Percentiles rank a stretch among this genome's conserved stretches.
Evolutionary conservation across 1,140 invertebrate species (phyloP).

Genomic region (Phocides pigmalion): DNA sequence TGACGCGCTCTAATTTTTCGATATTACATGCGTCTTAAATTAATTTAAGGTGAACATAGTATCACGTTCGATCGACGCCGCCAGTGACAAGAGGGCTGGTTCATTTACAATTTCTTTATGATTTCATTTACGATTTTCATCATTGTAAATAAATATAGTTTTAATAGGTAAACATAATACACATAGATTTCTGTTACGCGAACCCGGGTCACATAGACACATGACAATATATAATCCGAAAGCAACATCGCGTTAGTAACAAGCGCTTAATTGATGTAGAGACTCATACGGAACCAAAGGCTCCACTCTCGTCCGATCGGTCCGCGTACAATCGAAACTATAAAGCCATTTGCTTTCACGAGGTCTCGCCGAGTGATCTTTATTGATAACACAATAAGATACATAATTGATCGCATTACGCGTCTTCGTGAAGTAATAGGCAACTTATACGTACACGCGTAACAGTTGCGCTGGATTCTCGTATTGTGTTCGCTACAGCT

Average conservation of each 20-base stretch:
- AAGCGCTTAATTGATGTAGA: background rate
- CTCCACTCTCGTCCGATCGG: background rate
- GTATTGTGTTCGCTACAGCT: background rate
- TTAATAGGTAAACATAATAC: background rate
- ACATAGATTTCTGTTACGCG: background rate
- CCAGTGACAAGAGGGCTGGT: no score
- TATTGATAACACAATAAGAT: background rate
- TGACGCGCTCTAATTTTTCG: no score
- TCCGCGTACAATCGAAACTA: background rate
- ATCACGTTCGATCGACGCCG: no score
- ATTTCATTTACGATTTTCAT: no score
- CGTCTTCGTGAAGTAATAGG: background rate
- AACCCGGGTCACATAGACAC: background rate
- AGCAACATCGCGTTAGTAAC: background rate
- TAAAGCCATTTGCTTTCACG: no score
- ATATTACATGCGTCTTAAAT: no score
- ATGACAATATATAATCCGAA: background rate
- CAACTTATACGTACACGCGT: background rate
- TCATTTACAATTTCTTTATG: no score
- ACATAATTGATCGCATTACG: background rate
- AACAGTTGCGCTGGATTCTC: background rate
- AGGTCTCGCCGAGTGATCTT: background rate
- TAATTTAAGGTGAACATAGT: no score
- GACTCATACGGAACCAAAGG: background rate
- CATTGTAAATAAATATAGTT: no score